Evolutionary conservation across 2,113 vertebrate genomes (phyloP), one percentile per base, ranked within the genome.

Genomic region (Lophius piscatorius): DNA sequence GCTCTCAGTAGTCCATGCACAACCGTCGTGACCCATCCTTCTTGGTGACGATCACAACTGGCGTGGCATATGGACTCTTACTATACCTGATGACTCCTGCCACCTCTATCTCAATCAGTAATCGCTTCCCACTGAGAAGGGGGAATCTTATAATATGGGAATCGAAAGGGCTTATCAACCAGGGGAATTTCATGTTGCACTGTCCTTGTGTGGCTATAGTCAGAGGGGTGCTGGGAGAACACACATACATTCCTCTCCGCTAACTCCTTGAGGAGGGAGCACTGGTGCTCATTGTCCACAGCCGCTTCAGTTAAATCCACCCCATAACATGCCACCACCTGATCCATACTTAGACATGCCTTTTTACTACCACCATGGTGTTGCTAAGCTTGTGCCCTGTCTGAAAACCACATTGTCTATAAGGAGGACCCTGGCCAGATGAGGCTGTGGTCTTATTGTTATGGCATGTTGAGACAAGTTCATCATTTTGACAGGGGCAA

Each of bases 151-250:
- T 13, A 5, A 8, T 68, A 51, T 1, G 58, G 50, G 0, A 75
- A 51, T 0, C 8, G 12, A 17, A 68, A 63, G 0, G 63, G 58
- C 18, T 22, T 42, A 1, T 58, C 34, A 1, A 56, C 38, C 56
- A 67, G 44, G 1, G 70, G 57, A 4, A 74, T 24, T 18, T 74
- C 31, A 0, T 74, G 57, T 5, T 57, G 42, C 5, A 58, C 51
- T 0, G 59, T 75, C 0, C 58, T 57, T 38, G 51, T 69, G n/a
- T 63, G 59, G 0, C 71, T 50, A 2, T 45, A 55, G 6, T 67
- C 63, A 1, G 11, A 5, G 4, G 40, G 9, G 7, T 67, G 36
- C 9, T 62, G 57, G n/a, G n/a, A n/a, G 22, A 70, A 70, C 2
- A 60, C 44, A 40, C 9, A 39, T 10, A 1, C 11, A 11, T 67